Percentiles rank a stretch among this genome's conserved stretches.
Evolutionary conservation across 2,888 invertebrate genomes (phyloP).

Genomic region (Clunio marinus): DNA sequence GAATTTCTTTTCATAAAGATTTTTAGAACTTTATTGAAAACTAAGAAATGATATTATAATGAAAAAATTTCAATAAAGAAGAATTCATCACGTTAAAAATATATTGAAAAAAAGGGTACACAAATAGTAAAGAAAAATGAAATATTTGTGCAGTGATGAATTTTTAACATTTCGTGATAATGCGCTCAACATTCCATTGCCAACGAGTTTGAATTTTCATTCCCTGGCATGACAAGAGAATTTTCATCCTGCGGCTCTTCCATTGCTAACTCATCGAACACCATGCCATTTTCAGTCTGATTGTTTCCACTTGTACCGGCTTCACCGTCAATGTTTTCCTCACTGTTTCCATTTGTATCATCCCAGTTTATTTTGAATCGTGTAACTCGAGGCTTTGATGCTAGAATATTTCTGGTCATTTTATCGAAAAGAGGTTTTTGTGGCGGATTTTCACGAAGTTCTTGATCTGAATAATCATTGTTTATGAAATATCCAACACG

Average conservation of each 20-base stretch:
- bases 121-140: background rate
- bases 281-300: slow-evolving; percentile 16
- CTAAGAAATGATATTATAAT: too few relatives aligned
- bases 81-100: too few relatives aligned
- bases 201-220: slow-evolving; percentile 51
- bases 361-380: slow-evolving; percentile 98
- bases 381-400: slow-evolving; percentile 90
- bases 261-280: slow-evolving; percentile 29
- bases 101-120: too few relatives aligned
- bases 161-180: too few relatives aligned
- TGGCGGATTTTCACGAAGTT: slow-evolving; percentile 91
- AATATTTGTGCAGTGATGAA: background rate
- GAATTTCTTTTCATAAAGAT: too few relatives aligned
- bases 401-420: slow-evolving; percentile 62
- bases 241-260: slow-evolving; percentile 46
- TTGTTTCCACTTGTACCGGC: slow-evolving; percentile 20
- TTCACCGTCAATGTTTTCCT: slow-evolving; percentile 43
- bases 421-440: slow-evolving; percentile 89
- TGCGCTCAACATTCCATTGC: slow-evolving; percentile 51
- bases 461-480: slow-evolving; percentile 91
- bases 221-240: slow-evolving; percentile 49
- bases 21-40: too few relatives aligned
- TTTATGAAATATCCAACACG: slow-evolving; percentile 98
- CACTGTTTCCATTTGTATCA: slow-evolving; percentile 56
- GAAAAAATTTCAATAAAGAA: too few relatives aligned